Base-by-base conservation (phyloP, 2,797 vertebrate genomes). In the Meda fulgida region DNA sequence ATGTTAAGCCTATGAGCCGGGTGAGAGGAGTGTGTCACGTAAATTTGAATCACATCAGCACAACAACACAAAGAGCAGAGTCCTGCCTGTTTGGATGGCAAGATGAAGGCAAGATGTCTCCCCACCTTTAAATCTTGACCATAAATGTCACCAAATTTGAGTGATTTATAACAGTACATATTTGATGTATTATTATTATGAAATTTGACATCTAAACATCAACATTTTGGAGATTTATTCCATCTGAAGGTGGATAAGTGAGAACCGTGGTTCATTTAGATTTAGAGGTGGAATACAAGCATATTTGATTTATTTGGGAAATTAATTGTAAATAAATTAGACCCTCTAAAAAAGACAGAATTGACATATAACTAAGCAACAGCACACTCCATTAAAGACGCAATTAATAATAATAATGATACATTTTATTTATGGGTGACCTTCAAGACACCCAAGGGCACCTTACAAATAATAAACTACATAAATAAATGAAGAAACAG, bases 21-120 rank as follows among this genome's bases (percentile, higher is more conserved):
- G 69, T 72, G 55, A 65, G 55, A 83, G 40, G 72, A 43, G 46
- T 26, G 63, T 67, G 60, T 75, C 16, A 14, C 53, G 60, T 53
- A 77, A 53, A 55, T 76, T 38, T 83, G 60, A 83, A 83, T 77
- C 38, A 65, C 38, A 78, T 78, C 58, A 78, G 58, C 58, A 78
- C 77, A 43, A 78, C 36, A 65, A 60, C 40, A 73, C 29, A 73
- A 63, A 46, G 26, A 58, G 34, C 43, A 67, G 7, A 43, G 0
- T 8, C n/a, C 19, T 23, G 38, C 4, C n/a, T 46, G 2, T 31
- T 1, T 46, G 77, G 40, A 38, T 14, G 26, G 26, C 2, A 65
- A 65, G 26, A 63, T 63, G n/a, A 19, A 60, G 58, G 13, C 11
- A 63, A 63, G n/a, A 26, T 7, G 1, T 29, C n/a, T n/a, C 11